Evolutionary conservation across 2,797 vertebrate genomes (phyloP).

Genomic region (Emys orbicularis): DNA sequence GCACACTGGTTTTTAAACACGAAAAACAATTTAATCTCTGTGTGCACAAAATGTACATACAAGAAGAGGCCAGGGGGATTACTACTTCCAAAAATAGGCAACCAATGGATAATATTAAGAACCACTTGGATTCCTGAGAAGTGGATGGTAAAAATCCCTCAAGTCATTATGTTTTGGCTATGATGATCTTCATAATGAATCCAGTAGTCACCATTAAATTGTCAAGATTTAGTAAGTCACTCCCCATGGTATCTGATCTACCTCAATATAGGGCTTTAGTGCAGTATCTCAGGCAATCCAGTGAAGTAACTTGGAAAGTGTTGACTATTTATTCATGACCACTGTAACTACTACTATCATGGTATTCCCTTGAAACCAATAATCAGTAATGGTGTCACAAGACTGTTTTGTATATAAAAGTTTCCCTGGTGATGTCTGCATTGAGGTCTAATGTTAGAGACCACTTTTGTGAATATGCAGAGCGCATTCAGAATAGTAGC

Average conservation of each 20-base stretch:
- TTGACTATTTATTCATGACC: not conserved
- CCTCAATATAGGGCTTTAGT: not conserved
- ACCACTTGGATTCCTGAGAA: not conserved
- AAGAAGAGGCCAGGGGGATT: accelerated
- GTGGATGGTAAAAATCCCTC: not conserved
- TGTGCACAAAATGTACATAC: not conserved
- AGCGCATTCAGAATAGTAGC: not conserved
- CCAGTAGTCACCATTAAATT: not conserved
- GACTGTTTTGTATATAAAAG: not conserved
- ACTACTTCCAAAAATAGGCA: not conserved
- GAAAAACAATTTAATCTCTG: not conserved
- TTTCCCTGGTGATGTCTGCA: not conserved
- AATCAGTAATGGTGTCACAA: accelerated
- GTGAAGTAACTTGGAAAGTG: not conserved
- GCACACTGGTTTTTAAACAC: accelerated
- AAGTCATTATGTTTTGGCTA: accelerated
- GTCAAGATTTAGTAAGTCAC: not conserved
- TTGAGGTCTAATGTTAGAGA: not conserved
- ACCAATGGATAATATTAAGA: not conserved
- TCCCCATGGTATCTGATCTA: not conserved
- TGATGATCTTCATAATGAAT: not conserved
- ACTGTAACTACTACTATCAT: not conserved
- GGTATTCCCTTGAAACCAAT: not conserved
- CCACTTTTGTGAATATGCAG: not conserved
- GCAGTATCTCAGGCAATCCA: not conserved